Conservation (phyloP, 2,113 vertebrate genomes). For the Campylomormyrus numenius region DNA sequence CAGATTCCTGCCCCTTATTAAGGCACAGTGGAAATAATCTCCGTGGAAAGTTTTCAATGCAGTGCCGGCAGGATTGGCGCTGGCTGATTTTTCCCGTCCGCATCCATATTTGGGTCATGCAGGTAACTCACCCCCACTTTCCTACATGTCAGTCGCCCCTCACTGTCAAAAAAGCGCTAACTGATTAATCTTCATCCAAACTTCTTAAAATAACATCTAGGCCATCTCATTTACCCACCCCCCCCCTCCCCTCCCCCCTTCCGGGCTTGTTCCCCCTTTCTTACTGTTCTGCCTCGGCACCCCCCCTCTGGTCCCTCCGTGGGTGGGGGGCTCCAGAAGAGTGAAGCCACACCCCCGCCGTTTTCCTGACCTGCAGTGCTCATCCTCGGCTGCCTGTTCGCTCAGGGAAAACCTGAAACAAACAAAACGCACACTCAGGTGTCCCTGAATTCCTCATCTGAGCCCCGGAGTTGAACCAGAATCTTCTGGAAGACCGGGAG, state of each 20-base stretch:
- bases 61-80: constrained; percentile 32
- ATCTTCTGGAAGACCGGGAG: not conserved
- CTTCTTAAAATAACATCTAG: constrained; percentile 50
- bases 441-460: not conserved
- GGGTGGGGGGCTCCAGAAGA: too few species aligned
- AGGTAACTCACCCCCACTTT: constrained; percentile 42
- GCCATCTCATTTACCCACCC: constrained; percentile 48
- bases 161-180: constrained; percentile 37
- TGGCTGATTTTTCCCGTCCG: constrained; percentile 42
- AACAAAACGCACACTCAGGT: not conserved
- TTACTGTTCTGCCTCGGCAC: too few species aligned
- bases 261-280: too few species aligned
- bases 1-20: not conserved
- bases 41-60: constrained; percentile 42
- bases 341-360: not conserved
- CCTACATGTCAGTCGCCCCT: constrained; percentile 37
- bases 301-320: too few species aligned
- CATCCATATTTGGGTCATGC: constrained; percentile 29
- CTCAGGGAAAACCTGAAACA: not conserved
- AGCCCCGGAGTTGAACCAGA: not conserved
- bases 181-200: constrained; percentile 27
- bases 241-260: constrained; percentile 24
- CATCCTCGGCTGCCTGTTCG: not conserved
- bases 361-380: not conserved
- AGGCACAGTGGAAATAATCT: constrained; percentile 16